Evolutionary conservation across 2,797 vertebrate genomes (phyloP).

Genomic region (Dipus sagitta): DNA sequence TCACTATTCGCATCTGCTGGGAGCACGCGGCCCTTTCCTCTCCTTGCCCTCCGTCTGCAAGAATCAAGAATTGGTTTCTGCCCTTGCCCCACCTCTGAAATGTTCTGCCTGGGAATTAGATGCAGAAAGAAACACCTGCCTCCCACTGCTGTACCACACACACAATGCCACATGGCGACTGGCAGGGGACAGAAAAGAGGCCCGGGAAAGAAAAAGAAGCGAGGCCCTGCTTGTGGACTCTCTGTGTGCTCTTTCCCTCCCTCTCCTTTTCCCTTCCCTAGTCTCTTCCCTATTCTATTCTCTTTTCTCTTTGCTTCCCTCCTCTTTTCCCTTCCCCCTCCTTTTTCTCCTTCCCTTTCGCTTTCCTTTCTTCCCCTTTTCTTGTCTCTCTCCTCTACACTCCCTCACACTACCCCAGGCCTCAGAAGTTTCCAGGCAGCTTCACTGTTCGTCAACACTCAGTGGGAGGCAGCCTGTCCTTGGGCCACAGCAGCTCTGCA

Average conservation of each 20-base stretch:
- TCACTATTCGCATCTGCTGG: fast-evolving
- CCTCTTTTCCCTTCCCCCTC: background rate
- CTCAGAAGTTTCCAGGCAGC: background rate
- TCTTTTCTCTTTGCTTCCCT: too few species aligned
- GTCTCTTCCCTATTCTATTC: too few species aligned
- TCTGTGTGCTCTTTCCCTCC: too few species aligned
- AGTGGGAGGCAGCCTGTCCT: background rate
- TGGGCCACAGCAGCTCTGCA: background rate
- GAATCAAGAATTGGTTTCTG: background rate
- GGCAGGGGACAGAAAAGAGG: conserved; percentile 7
- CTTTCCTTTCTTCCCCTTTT: too few species aligned
- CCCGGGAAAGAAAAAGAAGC: conserved; percentile 56
- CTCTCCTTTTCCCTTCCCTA: background rate
- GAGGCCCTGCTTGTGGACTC: conserved; percentile 3
- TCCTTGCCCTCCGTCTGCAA: background rate
- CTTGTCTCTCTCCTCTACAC: too few species aligned
- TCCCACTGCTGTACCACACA: background rate
- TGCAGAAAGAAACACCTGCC: conserved; percentile 63
- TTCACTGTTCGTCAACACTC: conserved; percentile 2
- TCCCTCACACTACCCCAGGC: background rate
- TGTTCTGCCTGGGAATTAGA: conserved; percentile 64
- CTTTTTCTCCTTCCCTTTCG: too few species aligned
- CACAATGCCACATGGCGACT: conserved; percentile 46
- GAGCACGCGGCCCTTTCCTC: background rate
- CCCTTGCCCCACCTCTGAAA: background rate